A percentile compares a stretch with the other conserved stretches of the same genome.
Evolutionary conservation across 2,888 invertebrate genomes (phyloP).

Genomic region (Hedychridium roseum): DNA sequence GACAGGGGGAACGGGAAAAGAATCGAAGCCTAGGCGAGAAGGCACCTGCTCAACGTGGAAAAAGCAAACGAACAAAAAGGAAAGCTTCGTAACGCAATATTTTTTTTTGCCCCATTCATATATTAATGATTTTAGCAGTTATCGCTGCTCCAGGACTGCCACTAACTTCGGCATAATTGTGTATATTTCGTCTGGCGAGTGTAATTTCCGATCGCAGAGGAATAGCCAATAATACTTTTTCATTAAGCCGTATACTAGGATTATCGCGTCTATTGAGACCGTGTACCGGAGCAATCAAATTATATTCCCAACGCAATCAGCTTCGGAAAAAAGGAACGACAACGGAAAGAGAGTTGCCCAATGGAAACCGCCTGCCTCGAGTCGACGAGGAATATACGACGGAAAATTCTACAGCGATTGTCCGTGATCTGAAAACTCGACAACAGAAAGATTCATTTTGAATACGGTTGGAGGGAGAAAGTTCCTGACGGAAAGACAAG

Average conservation of each 20-base stretch:
- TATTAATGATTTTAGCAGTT: no score
- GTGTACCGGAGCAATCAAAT: constrained; percentile 55
- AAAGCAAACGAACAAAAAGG: background rate
- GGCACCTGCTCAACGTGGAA: background rate
- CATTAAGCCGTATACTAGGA: constrained; percentile 49
- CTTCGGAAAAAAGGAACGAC: constrained; percentile 24
- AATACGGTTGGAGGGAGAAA: constrained; percentile 4
- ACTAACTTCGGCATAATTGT: no score
- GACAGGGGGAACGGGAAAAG: background rate
- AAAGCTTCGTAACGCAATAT: no score
- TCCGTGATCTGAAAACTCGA: no score
- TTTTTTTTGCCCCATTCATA: no score
- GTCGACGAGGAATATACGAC: constrained; percentile 1
- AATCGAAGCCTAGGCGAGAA: background rate
- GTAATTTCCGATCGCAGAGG: constrained; percentile 38
- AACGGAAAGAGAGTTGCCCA: constrained; percentile 2
- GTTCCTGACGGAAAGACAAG: background rate
- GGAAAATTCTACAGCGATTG: no score
- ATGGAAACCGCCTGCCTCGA: no score
- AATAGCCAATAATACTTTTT: constrained; percentile 56
- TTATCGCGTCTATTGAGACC: constrained; percentile 50
- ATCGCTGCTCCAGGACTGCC: no score
- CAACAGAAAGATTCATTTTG: no score
- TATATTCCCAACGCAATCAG: constrained; percentile 60
- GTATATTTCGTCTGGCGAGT: no score